Percentiles rank a stretch among this genome's conserved stretches.
phyloP scores from a whole-genome alignment of 2,113 vertebrate genomes.

The Zootoca vivipara region DNA sequence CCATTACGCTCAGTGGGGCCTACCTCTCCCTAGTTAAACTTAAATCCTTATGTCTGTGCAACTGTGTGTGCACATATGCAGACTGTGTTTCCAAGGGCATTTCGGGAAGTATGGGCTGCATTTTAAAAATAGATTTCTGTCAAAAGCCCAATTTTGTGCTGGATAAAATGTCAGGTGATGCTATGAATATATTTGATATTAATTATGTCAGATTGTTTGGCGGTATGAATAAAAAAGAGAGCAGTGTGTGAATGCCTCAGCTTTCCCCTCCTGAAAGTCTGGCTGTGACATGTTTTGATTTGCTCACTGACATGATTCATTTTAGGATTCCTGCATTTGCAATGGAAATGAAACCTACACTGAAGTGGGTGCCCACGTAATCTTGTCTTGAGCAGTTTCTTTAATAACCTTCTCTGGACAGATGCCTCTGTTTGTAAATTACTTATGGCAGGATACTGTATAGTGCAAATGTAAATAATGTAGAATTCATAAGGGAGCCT shows the following conservation, averaged over 20 bases:
- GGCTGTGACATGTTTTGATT: background rate
- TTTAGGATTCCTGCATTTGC: background rate
- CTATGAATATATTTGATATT: background rate
- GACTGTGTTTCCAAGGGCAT: background rate
- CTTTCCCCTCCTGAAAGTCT: background rate
- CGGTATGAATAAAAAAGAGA: background rate
- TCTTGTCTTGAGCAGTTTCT: background rate
- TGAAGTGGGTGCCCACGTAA: background rate
- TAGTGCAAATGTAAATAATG: slow-evolving; percentile 2
- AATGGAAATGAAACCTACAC: background rate
- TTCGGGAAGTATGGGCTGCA: background rate
- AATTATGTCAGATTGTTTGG: background rate
- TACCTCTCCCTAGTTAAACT: no score
- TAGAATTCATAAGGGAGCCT: background rate
- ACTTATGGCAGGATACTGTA: background rate
- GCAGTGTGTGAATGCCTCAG: background rate
- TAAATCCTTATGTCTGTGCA: background rate
- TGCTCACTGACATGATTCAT: background rate
- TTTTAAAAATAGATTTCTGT: background rate
- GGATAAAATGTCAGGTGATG: background rate
- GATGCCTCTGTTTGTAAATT: slow-evolving; percentile 2
- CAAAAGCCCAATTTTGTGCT: background rate
- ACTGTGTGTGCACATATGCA: background rate
- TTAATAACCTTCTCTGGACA: background rate
- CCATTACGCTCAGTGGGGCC: no score